These are phyloP conservation scores for Hippopotamus amphibius DNA, from an alignment of 2,113 vertebrate species.

Conservation along the genomic window DNA sequence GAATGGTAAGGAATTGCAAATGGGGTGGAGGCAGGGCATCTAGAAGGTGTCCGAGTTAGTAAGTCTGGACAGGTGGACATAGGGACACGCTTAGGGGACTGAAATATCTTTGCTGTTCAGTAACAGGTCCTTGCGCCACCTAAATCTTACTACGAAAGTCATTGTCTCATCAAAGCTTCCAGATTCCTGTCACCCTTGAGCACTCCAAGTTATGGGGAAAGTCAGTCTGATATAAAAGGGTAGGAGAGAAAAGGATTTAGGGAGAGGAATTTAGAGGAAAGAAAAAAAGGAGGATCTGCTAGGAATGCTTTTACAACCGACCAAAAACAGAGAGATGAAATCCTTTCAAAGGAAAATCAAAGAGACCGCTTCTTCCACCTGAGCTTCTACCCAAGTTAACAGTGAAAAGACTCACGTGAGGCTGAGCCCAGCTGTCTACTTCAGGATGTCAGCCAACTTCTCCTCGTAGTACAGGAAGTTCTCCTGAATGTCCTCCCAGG, in stretches of 20 bases:
- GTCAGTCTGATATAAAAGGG: not conserved
- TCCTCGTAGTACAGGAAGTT: conserved; percentile 96
- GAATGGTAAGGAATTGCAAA: not conserved
- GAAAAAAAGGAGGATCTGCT: not conserved
- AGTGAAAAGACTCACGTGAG: conserved; percentile 65
- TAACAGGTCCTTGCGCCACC: not conserved
- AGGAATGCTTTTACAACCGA: not conserved
- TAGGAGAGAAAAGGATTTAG: not conserved
- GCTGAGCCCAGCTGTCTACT: conserved; percentile 87
- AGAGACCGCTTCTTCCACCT: not conserved
- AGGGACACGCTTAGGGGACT: not conserved
- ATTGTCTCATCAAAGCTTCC: not conserved
- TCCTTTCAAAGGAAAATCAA: not conserved
- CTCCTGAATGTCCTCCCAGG: conserved; percentile 98
- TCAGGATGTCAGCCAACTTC: conserved; percentile 93
- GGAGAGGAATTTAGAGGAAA: not conserved
- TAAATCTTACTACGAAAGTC: not conserved
- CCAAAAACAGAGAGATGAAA: not conserved
- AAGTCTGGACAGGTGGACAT: too few relatives aligned
- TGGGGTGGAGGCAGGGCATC: not conserved
- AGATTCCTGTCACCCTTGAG: not conserved
- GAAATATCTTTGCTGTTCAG: not conserved
- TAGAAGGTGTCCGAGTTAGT: not conserved
- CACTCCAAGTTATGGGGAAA: not conserved
- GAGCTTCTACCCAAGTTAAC: not conserved